phyloP scores from a whole-genome alignment of 2,113 vertebrate genomes.

The Petaurus breviceps region DNA sequence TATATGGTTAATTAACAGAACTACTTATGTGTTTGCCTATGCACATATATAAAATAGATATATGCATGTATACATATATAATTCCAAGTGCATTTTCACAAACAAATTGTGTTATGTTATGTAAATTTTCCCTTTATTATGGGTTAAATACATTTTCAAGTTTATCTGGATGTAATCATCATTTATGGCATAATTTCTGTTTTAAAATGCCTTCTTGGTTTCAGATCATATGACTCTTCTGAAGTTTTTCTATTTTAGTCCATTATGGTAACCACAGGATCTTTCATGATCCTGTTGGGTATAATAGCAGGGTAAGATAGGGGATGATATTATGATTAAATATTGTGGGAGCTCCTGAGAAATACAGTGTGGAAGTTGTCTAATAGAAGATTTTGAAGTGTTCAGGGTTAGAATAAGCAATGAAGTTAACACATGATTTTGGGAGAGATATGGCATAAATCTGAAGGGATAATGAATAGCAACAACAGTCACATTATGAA shows the following conservation, averaged over 20 bases:
- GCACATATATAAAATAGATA: too few species aligned
- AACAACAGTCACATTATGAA: neutral
- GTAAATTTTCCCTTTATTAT: neutral
- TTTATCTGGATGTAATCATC: neutral
- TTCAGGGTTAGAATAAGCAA: neutral
- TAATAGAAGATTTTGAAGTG: neutral
- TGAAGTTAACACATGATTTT: neutral
- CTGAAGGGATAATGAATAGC: neutral
- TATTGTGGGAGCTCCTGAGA: neutral
- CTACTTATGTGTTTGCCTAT: too few species aligned
- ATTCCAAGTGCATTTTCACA: neutral
- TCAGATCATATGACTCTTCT: neutral
- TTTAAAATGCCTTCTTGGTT: neutral
- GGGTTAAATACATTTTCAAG: neutral
- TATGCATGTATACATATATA: neutral
- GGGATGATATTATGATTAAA: neutral
- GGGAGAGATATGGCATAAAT: neutral
- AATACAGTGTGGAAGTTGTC: neutral
- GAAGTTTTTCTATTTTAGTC: neutral
- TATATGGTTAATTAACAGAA: too few species aligned
- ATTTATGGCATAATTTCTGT: neutral
- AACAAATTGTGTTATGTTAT: neutral
- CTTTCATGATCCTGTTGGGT: neutral
- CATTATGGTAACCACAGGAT: neutral
- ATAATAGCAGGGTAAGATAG: too few species aligned